Percentiles rank a stretch among this genome's conserved stretches.
phyloP scores from a whole-genome alignment of 2,797 vertebrate genomes.

The Hydrolagus colliei region DNA sequence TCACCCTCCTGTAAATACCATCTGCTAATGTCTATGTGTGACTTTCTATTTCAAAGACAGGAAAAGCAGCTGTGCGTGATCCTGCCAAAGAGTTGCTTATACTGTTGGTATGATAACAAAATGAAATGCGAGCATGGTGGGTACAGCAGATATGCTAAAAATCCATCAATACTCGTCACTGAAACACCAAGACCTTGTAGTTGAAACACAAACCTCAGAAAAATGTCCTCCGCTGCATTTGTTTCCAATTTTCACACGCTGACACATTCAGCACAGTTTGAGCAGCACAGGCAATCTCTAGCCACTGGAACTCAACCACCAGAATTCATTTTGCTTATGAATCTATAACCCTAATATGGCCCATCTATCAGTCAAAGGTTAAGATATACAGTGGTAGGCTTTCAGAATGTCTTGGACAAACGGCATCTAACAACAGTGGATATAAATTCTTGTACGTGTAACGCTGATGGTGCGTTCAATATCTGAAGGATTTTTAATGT shows the following conservation, averaged over 20 bases:
- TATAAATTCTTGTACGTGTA: background rate
- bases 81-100: background rate
- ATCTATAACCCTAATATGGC: background rate
- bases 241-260: constrained; percentile 10
- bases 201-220: constrained; percentile 12
- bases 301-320: constrained; percentile 1
- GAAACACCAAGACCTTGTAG: background rate
- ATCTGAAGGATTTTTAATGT: constrained; percentile 9
- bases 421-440: background rate
- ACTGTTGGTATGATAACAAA: background rate
- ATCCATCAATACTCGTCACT: background rate
- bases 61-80: background rate
- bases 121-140: too few relatives aligned
- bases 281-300: background rate
- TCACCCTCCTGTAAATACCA: background rate
- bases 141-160: background rate
- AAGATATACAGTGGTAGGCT: background rate
- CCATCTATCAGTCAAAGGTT: background rate
- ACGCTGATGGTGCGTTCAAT: background rate
- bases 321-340: constrained; percentile 6
- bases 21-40: background rate
- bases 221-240: background rate
- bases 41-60: background rate
- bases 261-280: background rate
- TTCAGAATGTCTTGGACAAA: background rate